phyloP scores from a whole-genome alignment of 2,797 vertebrate species.

The Sebastes nivosus region DNA sequence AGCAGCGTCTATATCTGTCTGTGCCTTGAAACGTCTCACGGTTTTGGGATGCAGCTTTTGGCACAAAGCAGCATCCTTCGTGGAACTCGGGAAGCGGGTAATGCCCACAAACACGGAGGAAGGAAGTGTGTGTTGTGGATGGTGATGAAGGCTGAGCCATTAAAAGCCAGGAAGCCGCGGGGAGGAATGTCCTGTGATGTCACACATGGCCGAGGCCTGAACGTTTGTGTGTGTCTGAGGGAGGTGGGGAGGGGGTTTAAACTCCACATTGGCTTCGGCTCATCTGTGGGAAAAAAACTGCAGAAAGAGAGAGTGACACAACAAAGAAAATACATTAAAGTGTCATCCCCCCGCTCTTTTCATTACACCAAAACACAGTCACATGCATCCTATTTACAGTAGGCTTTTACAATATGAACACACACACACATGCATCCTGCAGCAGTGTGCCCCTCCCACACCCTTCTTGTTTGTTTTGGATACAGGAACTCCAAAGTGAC shows the following conservation, averaged over 20 bases:
- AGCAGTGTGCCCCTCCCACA: constrained; percentile 1
- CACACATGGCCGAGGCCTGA: constrained; percentile 36
- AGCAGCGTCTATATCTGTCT: background rate
- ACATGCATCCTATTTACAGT: background rate
- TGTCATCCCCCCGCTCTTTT: background rate
- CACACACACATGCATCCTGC: constrained; percentile 6
- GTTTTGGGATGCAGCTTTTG: background rate
- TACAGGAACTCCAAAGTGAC: background rate
- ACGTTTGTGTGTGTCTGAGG: background rate
- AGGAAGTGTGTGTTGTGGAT: constrained; percentile 60
- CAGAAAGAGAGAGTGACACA: background rate
- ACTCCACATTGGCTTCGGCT: constrained; percentile 3
- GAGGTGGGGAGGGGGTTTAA: background rate
- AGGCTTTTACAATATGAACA: background rate
- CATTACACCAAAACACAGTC: background rate
- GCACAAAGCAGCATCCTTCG: constrained; percentile 31
- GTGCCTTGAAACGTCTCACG: constrained; percentile 16
- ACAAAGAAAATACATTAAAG: background rate
- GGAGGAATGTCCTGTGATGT: constrained; percentile 60
- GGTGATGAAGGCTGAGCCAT: constrained; percentile 51
- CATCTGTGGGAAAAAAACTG: constrained; percentile 8
- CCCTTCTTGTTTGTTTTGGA: constrained; percentile 55
- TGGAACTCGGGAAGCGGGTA: constrained; percentile 52
- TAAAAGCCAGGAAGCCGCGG: constrained; percentile 67
- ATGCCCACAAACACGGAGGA: constrained; percentile 44